phyloP scores from a whole-genome alignment of 2,113 vertebrate genomes.

The Xyrauchen texanus region DNA sequence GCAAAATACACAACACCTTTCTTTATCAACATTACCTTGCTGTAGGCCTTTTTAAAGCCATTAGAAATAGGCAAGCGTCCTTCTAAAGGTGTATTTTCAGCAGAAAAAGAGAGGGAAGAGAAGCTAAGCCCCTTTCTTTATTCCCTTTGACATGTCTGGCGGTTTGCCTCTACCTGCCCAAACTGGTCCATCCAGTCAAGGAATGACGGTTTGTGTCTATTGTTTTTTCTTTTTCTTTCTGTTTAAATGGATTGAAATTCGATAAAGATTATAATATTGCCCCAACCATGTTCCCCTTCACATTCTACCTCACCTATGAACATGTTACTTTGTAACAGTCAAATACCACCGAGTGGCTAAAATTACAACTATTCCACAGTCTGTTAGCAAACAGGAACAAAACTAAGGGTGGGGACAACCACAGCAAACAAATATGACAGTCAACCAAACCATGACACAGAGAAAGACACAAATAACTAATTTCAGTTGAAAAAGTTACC shows the following conservation, averaged over 20 bases:
- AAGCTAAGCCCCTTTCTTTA: conserved; percentile 59
- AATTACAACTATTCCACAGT: not conserved
- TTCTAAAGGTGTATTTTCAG: conserved; percentile 41
- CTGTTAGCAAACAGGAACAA: conserved; percentile 23
- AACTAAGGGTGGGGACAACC: conserved; percentile 29
- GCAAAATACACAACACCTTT: not conserved
- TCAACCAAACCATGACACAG: conserved; percentile 8
- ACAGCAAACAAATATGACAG: not conserved
- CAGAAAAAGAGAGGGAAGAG: conserved; percentile 48
- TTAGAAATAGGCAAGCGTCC: conserved; percentile 27
- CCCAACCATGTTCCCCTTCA: conserved; percentile 61
- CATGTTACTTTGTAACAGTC: not conserved
- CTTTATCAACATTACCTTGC: conserved; percentile 17
- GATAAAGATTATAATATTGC: conserved; percentile 75
- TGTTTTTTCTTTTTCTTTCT: conserved; percentile 73
- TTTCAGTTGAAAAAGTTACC: conserved; percentile 68
- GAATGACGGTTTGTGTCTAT: conserved; percentile 87
- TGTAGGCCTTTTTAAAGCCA: conserved; percentile 32
- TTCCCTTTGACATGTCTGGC: conserved; percentile 75
- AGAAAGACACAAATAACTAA: conserved; percentile 63
- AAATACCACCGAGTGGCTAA: not conserved
- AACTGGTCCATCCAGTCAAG: conserved; percentile 93
- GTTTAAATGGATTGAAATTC: conserved; percentile 79
- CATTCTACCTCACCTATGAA: not conserved
- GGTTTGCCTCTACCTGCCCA: conserved; percentile 86